A percentile compares a stretch with the other conserved stretches of the same genome.
These are phyloP conservation scores for Eupithecia subfuscata DNA, from an alignment of 2,888 invertebrate species.

Conservation along the genomic window DNA sequence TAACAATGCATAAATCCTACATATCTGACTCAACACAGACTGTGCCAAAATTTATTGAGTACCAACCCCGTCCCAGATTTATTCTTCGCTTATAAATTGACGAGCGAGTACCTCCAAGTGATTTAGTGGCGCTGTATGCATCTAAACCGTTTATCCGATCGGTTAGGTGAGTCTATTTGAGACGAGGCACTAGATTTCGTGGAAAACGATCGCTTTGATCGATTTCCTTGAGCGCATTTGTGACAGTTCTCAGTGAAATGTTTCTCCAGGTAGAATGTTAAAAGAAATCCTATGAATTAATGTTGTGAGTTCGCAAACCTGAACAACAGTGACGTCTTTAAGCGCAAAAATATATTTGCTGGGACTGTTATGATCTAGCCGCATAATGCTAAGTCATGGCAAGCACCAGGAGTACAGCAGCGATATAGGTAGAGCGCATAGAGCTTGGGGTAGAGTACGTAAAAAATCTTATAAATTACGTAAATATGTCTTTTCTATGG, in stretches of 20 bases:
- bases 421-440: neutral
- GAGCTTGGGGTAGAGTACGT: too few relatives aligned
- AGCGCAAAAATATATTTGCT: neutral
- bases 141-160: slow-evolving; percentile 28
- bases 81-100: slow-evolving; percentile 71
- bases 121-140: slow-evolving; percentile 54
- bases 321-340: neutral
- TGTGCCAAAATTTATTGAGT: slow-evolving; percentile 45
- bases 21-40: slow-evolving; percentile 17
- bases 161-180: slow-evolving; percentile 1
- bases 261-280: neutral
- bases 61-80: slow-evolving; percentile 57
- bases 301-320: neutral
- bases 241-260: neutral
- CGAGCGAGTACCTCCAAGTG: slow-evolving; percentile 68
- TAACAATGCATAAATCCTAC: slow-evolving; percentile 5
- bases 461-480: too few relatives aligned
- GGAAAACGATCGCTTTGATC: neutral
- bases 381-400: neutral
- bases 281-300: neutral
- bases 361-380: neutral
- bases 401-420: neutral
- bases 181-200: neutral
- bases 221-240: neutral
- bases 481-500: too few relatives aligned